phyloP scores from a whole-genome alignment of 2,888 invertebrate species.

The Orthosia cruda region DNA sequence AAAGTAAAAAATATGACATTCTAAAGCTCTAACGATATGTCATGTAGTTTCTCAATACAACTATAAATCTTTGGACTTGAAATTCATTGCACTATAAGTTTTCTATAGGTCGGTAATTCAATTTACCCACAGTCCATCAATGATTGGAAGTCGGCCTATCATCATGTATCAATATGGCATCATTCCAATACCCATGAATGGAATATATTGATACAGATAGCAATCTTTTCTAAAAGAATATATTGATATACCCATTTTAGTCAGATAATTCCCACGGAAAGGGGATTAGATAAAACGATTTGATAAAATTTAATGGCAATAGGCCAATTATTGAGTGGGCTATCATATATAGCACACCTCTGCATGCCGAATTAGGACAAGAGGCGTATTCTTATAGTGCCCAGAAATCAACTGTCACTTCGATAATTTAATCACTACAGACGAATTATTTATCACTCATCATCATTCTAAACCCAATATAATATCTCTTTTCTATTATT shows the following conservation, averaged over 20 bases:
- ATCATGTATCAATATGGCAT: conserved; percentile 39
- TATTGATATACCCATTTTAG: background rate
- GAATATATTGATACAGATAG: conserved; percentile 39
- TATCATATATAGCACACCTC: background rate
- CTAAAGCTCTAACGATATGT: too few species aligned
- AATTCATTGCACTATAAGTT: background rate
- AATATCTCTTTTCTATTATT: too few species aligned
- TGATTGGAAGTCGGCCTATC: conserved; percentile 48
- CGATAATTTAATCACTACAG: background rate
- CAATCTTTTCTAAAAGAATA: conserved; percentile 21
- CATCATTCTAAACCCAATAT: background rate
- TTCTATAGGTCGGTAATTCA: background rate
- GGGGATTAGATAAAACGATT: background rate
- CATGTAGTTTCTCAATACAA: background rate
- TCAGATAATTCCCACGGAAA: conserved; percentile 33
- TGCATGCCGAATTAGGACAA: background rate
- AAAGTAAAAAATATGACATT: too few species aligned
- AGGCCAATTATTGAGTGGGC: background rate
- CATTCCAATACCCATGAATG: conserved; percentile 29
- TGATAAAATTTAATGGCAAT: background rate
- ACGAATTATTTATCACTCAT: background rate
- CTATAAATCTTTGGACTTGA: background rate
- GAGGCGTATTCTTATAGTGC: background rate
- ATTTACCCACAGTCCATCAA: conserved; percentile 8
- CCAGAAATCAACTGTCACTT: background rate